Conservation (phyloP, 2,888 invertebrate genomes). For the Unio pictorum region DNA sequence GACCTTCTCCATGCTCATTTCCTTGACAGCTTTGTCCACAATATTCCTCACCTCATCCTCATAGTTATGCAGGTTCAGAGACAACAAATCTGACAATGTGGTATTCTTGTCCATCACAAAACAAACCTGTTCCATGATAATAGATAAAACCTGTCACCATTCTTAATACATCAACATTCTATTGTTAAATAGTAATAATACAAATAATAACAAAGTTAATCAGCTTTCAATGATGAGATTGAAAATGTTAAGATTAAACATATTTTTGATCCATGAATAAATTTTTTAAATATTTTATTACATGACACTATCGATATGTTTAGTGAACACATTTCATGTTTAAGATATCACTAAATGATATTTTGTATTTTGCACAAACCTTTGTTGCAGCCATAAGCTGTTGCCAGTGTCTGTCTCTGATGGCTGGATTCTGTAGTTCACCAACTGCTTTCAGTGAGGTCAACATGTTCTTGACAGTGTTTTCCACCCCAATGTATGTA, state of each 20-base stretch:
- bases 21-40: constrained; percentile 97
- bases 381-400: constrained; percentile 96
- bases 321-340: too few relatives aligned
- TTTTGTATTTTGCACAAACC: constrained; percentile 65
- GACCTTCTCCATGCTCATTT: constrained; percentile 98
- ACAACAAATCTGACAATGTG: constrained; percentile 90
- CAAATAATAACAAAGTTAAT: too few relatives aligned
- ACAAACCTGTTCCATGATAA: constrained; percentile 78
- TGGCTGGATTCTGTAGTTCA: constrained; percentile 95
- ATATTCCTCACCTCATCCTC: constrained; percentile 96
- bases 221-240: too few relatives aligned
- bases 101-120: constrained; percentile 94
- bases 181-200: too few relatives aligned
- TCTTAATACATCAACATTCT: too few relatives aligned
- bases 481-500: constrained; percentile 88
- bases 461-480: constrained; percentile 94
- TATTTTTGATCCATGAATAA: background rate
- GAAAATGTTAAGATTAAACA: background rate
- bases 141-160: too few relatives aligned
- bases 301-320: background rate
- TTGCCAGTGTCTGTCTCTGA: constrained; percentile 96
- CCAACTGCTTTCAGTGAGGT: constrained; percentile 94
- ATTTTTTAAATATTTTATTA: background rate
- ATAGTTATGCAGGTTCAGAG: constrained; percentile 94
- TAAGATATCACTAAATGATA: too few relatives aligned